Conservation (phyloP, 2,888 invertebrate genomes). For the Melanargia galathea region DNA sequence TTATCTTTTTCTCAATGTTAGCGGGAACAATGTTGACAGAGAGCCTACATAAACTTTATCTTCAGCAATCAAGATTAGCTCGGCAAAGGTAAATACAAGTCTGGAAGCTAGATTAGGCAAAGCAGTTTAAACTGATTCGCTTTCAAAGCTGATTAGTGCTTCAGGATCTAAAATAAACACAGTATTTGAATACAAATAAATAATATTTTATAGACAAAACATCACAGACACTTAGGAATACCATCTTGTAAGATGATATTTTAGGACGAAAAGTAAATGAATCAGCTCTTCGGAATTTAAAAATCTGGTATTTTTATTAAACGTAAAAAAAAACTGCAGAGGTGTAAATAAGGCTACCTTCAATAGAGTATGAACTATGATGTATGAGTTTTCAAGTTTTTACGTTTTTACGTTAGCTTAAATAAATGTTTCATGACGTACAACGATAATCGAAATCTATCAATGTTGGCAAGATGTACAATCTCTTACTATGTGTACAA, state of each 20-base stretch:
- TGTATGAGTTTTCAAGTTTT: too few relatives aligned
- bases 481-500: too few relatives aligned
- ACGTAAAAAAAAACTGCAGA: too few relatives aligned
- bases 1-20: too few relatives aligned
- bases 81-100: constrained; percentile 1
- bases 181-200: background rate
- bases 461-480: too few relatives aligned
- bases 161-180: background rate
- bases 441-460: too few relatives aligned
- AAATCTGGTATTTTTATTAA: background rate
- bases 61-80: background rate
- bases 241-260: background rate
- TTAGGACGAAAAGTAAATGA: background rate
- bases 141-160: background rate
- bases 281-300: background rate
- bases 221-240: background rate
- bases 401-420: too few relatives aligned
- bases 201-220: background rate
- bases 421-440: too few relatives aligned
- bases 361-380: too few relatives aligned
- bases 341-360: too few relatives aligned
- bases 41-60: background rate
- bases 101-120: constrained; percentile 6
- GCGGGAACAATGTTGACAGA: constrained; percentile 8
- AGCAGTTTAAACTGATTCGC: background rate